Percentiles rank a stretch among this genome's conserved stretches.
Conservation (phyloP, 2,797 vertebrate species). For the Tympanoctomys barrerae region DNA sequence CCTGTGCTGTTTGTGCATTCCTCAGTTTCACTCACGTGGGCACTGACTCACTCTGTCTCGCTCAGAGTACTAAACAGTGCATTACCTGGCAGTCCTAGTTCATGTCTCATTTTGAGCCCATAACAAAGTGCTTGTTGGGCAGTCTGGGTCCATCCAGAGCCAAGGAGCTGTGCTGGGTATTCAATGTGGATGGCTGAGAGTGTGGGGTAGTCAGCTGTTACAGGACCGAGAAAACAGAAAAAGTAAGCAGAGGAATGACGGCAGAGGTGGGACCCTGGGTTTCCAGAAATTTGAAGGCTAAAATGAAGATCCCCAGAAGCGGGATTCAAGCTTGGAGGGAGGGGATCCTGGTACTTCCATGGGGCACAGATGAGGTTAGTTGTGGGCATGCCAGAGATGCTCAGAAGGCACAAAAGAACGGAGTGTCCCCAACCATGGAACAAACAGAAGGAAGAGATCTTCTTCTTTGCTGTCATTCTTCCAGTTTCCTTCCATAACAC, state of each 20-base stretch:
- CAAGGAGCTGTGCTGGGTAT: background rate
- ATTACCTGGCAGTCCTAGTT: background rate
- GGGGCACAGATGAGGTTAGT: background rate
- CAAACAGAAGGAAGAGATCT: background rate
- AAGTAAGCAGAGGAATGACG: background rate
- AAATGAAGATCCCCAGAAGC: background rate
- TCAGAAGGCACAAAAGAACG: background rate
- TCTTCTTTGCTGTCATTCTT: background rate
- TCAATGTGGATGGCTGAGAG: background rate
- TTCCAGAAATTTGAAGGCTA: background rate
- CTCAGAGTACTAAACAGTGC: background rate
- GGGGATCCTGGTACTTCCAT: background rate
- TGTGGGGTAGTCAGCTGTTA: background rate
- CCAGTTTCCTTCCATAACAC: background rate
- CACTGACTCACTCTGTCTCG: slow-evolving; percentile 36
- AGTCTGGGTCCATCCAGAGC: background rate
- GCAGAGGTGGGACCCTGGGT: background rate
- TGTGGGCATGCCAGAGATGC: background rate
- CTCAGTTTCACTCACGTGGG: background rate
- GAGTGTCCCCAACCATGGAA: background rate
- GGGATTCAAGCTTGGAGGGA: background rate
- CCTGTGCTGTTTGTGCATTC: background rate
- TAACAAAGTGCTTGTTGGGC: background rate
- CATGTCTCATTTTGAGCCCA: background rate
- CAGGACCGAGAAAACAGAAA: background rate